phyloP scores from a whole-genome alignment of 2,113 vertebrate species.

The Mohoua ochrocephala region DNA sequence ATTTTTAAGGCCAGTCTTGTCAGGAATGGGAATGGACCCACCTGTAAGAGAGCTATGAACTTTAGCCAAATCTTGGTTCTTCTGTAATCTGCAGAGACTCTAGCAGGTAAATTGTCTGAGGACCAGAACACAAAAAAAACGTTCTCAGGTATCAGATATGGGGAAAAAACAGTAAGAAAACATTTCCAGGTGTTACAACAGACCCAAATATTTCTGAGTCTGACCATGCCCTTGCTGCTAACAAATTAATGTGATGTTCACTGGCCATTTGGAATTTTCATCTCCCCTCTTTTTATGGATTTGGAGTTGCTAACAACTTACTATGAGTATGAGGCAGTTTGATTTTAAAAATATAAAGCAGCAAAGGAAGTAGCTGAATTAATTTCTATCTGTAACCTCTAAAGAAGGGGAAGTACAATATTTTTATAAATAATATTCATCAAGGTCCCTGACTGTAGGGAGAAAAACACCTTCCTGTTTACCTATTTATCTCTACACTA shows the following conservation, averaged over 20 bases:
- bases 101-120: not conserved
- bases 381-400: not conserved
- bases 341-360: not conserved
- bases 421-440: not conserved
- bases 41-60: not conserved
- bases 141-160: not conserved
- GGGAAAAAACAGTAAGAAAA: not conserved
- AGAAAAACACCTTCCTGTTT: not conserved
- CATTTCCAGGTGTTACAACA: not conserved
- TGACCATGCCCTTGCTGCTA: not conserved
- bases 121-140: not conserved
- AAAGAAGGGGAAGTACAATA: not conserved
- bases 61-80: not conserved
- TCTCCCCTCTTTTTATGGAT: not conserved
- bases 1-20: not conserved
- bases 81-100: not conserved
- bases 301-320: not conserved
- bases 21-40: not conserved
- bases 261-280: not conserved
- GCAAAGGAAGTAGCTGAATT: not conserved
- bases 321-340: not conserved
- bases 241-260: not conserved
- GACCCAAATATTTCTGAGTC: not conserved
- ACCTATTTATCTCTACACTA: not conserved
- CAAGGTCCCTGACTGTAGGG: not conserved